phyloP scores from a whole-genome alignment of 1,140 invertebrate genomes.

The Dreissena polymorpha region DNA sequence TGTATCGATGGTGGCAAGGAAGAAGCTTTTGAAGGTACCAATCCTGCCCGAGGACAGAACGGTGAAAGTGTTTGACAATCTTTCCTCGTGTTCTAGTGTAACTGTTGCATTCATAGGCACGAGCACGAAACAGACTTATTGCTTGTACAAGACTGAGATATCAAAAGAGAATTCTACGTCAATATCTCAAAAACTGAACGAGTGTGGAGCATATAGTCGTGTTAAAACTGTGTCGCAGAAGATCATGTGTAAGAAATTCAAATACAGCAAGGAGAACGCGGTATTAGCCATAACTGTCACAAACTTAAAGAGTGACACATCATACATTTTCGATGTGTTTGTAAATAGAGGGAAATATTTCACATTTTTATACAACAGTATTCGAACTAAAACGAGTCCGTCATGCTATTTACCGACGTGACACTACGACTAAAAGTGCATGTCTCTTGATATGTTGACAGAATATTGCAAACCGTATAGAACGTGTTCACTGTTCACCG shows the following conservation, averaged over 20 bases:
- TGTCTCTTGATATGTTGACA: too few species aligned
- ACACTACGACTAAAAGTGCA: background rate
- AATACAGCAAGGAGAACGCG: conserved; percentile 59
- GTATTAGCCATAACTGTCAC: conserved; percentile 70
- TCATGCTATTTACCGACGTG: conserved; percentile 54
- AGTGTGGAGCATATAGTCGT: conserved; percentile 43
- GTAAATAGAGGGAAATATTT: conserved; percentile 71
- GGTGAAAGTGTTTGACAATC: conserved; percentile 68
- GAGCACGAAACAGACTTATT: conserved; percentile 74
- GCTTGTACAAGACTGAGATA: conserved; percentile 70
- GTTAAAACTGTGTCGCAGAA: conserved; percentile 52
- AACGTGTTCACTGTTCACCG: too few species aligned
- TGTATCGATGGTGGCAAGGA: conserved; percentile 59
- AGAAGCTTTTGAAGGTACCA: conserved; percentile 63
- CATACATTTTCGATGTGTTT: conserved; percentile 75
- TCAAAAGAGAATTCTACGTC: conserved; percentile 6
- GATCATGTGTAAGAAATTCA: conserved; percentile 69
- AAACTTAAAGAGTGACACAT: conserved; percentile 66
- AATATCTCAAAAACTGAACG: conserved; percentile 35
- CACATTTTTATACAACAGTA: conserved; percentile 70
- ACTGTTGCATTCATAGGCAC: conserved; percentile 74
- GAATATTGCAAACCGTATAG: too few species aligned
- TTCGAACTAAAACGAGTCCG: conserved; percentile 62
- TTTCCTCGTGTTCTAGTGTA: conserved; percentile 70
- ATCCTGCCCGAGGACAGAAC: conserved; percentile 65